Evolutionary conservation across 2,888 invertebrate genomes (phyloP).

Genomic region (Euzophera pinguis): DNA sequence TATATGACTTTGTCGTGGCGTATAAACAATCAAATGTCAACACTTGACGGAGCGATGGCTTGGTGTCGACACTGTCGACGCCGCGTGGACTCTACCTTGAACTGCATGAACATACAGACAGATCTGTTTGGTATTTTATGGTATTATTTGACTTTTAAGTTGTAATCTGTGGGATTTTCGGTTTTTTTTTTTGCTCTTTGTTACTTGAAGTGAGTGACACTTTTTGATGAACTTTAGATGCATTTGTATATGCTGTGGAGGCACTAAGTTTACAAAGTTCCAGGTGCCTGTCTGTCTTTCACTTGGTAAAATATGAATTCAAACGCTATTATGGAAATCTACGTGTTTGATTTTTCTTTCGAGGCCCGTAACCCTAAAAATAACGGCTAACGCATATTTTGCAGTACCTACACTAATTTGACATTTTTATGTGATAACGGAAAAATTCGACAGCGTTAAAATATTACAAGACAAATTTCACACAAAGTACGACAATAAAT

Average conservation of each 20-base stretch:
- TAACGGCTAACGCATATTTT: not conserved
- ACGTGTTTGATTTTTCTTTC: too few relatives aligned
- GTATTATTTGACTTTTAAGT: not conserved
- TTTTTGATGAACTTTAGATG: too few relatives aligned
- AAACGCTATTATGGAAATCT: too few relatives aligned
- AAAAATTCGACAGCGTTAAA: not conserved
- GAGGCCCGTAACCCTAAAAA: not conserved
- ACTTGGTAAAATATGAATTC: too few relatives aligned
- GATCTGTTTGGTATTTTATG: conserved; percentile 11
- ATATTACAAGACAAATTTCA: not conserved
- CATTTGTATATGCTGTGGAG: too few relatives aligned
- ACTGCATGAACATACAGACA: conserved; percentile 31
- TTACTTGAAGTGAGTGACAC: too few relatives aligned
- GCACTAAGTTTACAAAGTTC: too few relatives aligned
- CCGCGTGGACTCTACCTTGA: conserved; percentile 28
- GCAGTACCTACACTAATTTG: not conserved
- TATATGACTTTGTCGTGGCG: conserved; percentile 57
- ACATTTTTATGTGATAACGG: not conserved
- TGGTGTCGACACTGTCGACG: not conserved
- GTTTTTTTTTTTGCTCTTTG: too few relatives aligned
- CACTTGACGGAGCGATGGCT: conserved; percentile 72
- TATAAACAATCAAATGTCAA: conserved; percentile 72
- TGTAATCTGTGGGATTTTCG: not conserved
- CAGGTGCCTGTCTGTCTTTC: too few relatives aligned
- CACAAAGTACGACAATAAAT: not conserved